Conservation (phyloP, 2,888 invertebrate genomes). For the Bruchidius siliquastri region DNA sequence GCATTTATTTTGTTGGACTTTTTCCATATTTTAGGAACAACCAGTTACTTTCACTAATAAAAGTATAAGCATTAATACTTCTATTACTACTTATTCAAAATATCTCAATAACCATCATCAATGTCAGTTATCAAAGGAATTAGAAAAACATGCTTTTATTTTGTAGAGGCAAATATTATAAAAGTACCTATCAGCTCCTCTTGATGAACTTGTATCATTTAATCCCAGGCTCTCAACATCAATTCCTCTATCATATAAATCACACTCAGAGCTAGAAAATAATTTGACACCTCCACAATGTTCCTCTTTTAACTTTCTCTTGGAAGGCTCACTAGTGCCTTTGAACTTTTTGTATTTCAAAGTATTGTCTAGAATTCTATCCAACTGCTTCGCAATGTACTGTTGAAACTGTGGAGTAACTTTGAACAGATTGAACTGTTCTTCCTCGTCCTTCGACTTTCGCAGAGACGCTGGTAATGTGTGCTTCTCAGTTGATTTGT, state of each 20-base stretch:
- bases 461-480: conserved; percentile 28
- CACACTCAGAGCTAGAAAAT: conserved; percentile 30
- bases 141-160: no score
- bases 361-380: conserved; percentile 44
- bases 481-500: neutral
- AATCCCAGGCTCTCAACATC: neutral
- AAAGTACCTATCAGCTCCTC: neutral
- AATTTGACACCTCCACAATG: conserved; percentile 21
- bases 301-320: conserved; percentile 13
- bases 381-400: conserved; percentile 51
- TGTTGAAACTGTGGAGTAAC: conserved; percentile 53
- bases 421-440: conserved; percentile 53
- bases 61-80: no score
- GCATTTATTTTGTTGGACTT: no score
- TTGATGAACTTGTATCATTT: conserved; percentile 16
- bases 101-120: no score
- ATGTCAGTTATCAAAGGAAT: no score
- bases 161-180: neutral
- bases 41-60: no score
- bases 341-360: conserved; percentile 17
- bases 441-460: conserved; percentile 41
- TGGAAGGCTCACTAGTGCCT: conserved; percentile 7
- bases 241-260: conserved; percentile 17
- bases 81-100: no score
- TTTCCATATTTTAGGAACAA: no score